Conservation (phyloP, 2,113 vertebrate species). For the Geococcyx californianus region DNA sequence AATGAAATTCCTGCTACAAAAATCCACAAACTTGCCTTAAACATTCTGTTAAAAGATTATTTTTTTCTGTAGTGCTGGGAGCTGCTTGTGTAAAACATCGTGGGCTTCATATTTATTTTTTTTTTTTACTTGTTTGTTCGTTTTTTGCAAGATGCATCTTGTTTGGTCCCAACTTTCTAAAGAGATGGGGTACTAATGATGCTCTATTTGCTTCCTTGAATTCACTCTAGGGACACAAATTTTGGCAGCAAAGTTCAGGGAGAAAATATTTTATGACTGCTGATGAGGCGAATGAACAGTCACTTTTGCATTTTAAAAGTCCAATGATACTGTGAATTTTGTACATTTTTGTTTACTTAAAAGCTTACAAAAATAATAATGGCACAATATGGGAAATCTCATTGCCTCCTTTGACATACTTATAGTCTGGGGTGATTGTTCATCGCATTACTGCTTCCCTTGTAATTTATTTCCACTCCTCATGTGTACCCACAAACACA, state of each 20-base stretch:
- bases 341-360: neutral
- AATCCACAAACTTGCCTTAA: neutral
- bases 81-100: neutral
- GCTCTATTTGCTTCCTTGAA: neutral
- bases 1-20: neutral
- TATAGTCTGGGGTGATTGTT: neutral
- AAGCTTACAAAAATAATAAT: neutral
- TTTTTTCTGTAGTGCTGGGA: neutral
- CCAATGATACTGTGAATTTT: neutral
- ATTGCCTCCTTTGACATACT: neutral
- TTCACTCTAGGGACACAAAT: neutral
- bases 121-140: neutral
- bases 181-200: neutral
- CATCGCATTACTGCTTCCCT: neutral
- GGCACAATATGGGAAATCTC: neutral
- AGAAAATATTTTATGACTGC: neutral
- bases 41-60: neutral
- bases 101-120: neutral
- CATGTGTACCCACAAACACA: rapidly evolving
- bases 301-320: neutral
- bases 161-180: neutral
- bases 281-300: neutral
- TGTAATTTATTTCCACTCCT: neutral
- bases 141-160: neutral
- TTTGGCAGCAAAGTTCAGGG: neutral